phyloP scores from a whole-genome alignment of 92 coral and sea anemone genomes.

The Epizoanthus fatuus region DNA sequence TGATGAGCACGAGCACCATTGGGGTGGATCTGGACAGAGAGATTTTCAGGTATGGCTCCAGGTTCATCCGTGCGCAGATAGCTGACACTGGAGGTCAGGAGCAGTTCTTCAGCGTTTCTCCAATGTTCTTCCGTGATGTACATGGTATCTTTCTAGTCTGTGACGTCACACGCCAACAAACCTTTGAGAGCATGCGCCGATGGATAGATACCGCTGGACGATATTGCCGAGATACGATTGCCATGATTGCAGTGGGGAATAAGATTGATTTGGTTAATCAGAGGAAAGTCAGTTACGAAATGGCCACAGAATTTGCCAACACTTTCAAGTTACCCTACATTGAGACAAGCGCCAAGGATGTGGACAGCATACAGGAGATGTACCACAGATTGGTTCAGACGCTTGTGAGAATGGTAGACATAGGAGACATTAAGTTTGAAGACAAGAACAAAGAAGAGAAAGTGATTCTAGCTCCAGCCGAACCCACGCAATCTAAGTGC shows the following conservation, averaged over 20 bases:
- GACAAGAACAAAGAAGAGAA: constrained; percentile 21
- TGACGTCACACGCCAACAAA: constrained; percentile 70
- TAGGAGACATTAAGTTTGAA: constrained; percentile 50
- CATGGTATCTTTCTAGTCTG: constrained; percentile 84
- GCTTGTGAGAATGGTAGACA: constrained; percentile 67
- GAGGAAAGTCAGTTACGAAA: constrained; percentile 52
- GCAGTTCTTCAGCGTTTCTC: constrained; percentile 68
- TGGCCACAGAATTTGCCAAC: constrained; percentile 63
- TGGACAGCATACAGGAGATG: constrained; percentile 70
- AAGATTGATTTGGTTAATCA: constrained; percentile 60
- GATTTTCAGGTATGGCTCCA: constrained; percentile 73
- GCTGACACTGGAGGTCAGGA: constrained; percentile 91
- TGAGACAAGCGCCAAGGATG: constrained; percentile 76
- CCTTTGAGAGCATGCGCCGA: constrained; percentile 59
- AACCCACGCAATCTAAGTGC: constrained; percentile 2
- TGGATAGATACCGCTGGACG: constrained; percentile 71
- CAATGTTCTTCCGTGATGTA: constrained; percentile 79
- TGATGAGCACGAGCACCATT: constrained; percentile 53
- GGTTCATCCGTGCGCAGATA: constrained; percentile 61
- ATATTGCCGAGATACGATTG: constrained; percentile 59
- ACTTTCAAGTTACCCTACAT: constrained; percentile 63
- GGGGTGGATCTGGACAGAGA: constrained; percentile 73
- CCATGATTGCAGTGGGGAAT: constrained; percentile 77
- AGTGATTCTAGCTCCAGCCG: constrained; percentile 20
- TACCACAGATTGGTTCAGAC: constrained; percentile 64